Base-by-base conservation (phyloP, 2,797 vertebrate genomes). In the Malurus splendens region DNA sequence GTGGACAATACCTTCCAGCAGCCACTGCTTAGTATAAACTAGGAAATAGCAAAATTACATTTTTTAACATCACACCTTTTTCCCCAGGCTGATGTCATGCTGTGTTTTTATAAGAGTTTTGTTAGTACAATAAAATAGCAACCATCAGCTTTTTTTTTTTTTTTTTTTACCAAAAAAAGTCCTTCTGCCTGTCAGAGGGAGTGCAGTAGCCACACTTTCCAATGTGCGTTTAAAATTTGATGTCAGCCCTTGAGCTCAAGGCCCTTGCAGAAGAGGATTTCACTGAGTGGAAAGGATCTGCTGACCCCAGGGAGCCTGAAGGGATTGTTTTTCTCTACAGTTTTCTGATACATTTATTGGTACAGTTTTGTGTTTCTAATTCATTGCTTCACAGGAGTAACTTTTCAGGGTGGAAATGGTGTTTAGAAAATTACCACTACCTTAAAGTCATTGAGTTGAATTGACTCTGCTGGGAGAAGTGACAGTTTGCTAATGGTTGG, bases 81-180 rank as follows among this genome's bases (percentile, higher is more conserved):
- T 76, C 84, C 22, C 18, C 17, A 28, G 18, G 11, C 15, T 66
- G 41, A 71, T 0, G 0, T n/a, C 20, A n/a, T 3, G 2, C 9
- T 3, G 1, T 51, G 57, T 32, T 66, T 56, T 13, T 6, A 2
- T 38, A 74, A 67, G 6, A 11, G 22, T 77, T 90, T 67, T 56
- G 10, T 41, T 60, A 67, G 30, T 36, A 77, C 18, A 86, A 36
- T 28, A 30, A 86, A 67, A 42, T 17, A 52, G 24, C 41, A 71
- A 47, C 6, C 17, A 42, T 67, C 32, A 64, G 4, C 11, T 39
- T n/a, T 44, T 82, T 62, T 65, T 25, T 12, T 24, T 25, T 12
- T 24, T 36, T 36, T 36, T 36, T 36, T 36, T 36, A 10, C 36
- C 71, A 61, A 83, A 22, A 32, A 81, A 67, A 7, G 16, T 59